Percentiles rank a stretch among this genome's conserved stretches.
Evolutionary conservation across 2,888 invertebrate genomes (phyloP).

Genomic region (Lasioglossum zephyrum): DNA sequence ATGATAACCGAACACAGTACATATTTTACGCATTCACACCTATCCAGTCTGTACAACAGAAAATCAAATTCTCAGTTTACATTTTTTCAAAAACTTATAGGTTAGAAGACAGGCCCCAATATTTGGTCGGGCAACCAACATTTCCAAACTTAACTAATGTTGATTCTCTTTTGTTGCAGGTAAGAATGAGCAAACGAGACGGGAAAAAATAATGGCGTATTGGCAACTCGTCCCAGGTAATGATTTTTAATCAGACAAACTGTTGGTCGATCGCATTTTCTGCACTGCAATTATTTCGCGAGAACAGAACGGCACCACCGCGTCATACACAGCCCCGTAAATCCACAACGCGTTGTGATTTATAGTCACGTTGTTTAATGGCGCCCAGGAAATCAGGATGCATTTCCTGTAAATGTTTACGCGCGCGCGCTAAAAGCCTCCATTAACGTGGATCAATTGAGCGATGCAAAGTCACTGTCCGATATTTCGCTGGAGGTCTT

Average conservation of each 20-base stretch:
- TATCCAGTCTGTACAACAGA: too few species aligned
- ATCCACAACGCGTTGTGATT: conserved; percentile 49
- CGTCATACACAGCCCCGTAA: conserved; percentile 3
- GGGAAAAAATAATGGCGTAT: not conserved
- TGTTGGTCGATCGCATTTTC: conserved; percentile 25
- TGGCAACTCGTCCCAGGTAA: not conserved
- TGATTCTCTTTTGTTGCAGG: conserved; percentile 46
- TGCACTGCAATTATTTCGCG: conserved; percentile 42
- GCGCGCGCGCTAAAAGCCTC: conserved; percentile 59
- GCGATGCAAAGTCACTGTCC: conserved; percentile 43
- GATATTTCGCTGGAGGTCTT: conserved; percentile 23
- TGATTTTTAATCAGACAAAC: not conserved
- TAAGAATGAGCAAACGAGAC: conserved; percentile 24
- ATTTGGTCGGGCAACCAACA: too few species aligned
- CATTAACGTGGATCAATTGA: conserved; percentile 55
- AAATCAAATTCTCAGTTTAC: too few species aligned
- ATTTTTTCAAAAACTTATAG: too few species aligned
- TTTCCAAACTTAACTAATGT: not conserved
- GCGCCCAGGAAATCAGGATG: conserved; percentile 58
- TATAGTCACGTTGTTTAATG: conserved; percentile 51
- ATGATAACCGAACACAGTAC: too few species aligned
- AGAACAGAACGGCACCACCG: conserved; percentile 22
- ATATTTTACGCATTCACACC: too few species aligned
- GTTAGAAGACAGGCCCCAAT: too few species aligned
- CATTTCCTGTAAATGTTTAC: conserved; percentile 66